Evolutionary conservation across 2,113 vertebrate species (phyloP), one percentile per base, ranked within the genome.

Genomic region (Apus apus): DNA sequence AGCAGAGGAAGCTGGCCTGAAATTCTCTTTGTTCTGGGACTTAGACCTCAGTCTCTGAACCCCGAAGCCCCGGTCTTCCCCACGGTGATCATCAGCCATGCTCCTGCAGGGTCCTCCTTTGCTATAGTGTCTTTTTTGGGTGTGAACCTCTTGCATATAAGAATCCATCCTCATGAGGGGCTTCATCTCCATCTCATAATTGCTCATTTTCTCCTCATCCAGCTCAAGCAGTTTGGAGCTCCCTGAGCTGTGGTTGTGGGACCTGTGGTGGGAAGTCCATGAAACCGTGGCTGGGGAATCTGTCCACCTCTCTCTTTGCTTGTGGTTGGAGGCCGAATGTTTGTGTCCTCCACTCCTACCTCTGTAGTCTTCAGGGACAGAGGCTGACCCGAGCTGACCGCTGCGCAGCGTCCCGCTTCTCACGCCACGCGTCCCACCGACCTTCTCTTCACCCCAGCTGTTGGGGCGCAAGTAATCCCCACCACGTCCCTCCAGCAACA

Each of bases 171-270:
- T 96, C 96, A 98, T 97, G 83, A 98, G 98, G 27, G 99, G 99
- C 97, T 98, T 99, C 99, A 99, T 99, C 93, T 99, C 99, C 73
- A 99, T 98, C 95, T 98, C 98, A 4, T 99, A 99, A 91, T 98
- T 99, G 88, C 98, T 99, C 96, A 98, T 98, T 91, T 98, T 98
- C 95, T 99, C 99, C 96, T 99, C 99, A 0, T 99, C 99, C 64
- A 98, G 98, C 97, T 99, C 98, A 13, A 98, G 98, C 96, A 99
- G 98, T 95, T 98, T 98, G 58, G 98, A 96, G 92, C 98, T 98
- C 97, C 98, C 98, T 4, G 98, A 98, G 97, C 98, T 98, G 97
- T 99, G 99, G 97, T 98, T 98, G 93, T 98, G 97, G 72, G 98
- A 97, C 96, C 98, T 98, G 84, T 98, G 99, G 81, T 99, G 99